Conservation (phyloP, 2,888 invertebrate species). For the Drosophila affinis region DNA sequence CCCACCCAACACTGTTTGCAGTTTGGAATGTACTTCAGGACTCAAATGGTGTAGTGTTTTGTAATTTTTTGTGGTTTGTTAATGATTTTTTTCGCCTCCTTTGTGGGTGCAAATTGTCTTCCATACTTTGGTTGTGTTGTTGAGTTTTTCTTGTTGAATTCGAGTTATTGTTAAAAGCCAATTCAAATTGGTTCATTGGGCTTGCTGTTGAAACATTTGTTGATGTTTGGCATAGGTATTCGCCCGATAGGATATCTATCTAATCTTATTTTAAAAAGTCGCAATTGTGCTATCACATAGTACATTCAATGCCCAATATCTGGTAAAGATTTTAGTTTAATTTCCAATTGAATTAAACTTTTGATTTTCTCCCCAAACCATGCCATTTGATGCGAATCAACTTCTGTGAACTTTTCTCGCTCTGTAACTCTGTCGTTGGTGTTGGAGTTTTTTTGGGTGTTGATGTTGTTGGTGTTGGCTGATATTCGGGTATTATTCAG, state of each 20-base stretch:
- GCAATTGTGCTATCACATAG: slow-evolving; percentile 25
- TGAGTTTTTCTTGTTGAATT: not conserved
- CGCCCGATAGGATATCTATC: too few species aligned
- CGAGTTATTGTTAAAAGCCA: not conserved
- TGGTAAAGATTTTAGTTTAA: slow-evolving; percentile 33
- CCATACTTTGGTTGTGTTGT: not conserved
- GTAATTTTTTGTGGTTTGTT: not conserved
- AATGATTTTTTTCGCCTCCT: not conserved
- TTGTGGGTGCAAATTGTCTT: too few species aligned
- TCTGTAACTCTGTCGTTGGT: slow-evolving; percentile 23
- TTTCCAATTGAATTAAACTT: slow-evolving; percentile 36
- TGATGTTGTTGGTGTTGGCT: slow-evolving; percentile 9
- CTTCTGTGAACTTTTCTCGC: slow-evolving; percentile 49
- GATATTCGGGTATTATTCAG: slow-evolving; percentile 3
- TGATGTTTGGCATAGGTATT: not conserved
- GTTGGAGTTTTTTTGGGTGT: slow-evolving; percentile 21
- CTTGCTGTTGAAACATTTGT: not conserved
- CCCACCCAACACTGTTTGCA: not conserved
- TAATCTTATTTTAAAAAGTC: not conserved
- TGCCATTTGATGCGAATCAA: slow-evolving; percentile 11
- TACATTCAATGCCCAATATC: slow-evolving; percentile 30
- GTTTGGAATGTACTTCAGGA: not conserved
- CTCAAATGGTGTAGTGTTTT: not conserved
- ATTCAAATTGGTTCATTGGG: too few species aligned
- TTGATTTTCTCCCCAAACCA: not conserved